These are phyloP conservation scores for Varanus salvator DNA, from an alignment of 2,113 vertebrate species.

Conservation along the genomic window DNA sequence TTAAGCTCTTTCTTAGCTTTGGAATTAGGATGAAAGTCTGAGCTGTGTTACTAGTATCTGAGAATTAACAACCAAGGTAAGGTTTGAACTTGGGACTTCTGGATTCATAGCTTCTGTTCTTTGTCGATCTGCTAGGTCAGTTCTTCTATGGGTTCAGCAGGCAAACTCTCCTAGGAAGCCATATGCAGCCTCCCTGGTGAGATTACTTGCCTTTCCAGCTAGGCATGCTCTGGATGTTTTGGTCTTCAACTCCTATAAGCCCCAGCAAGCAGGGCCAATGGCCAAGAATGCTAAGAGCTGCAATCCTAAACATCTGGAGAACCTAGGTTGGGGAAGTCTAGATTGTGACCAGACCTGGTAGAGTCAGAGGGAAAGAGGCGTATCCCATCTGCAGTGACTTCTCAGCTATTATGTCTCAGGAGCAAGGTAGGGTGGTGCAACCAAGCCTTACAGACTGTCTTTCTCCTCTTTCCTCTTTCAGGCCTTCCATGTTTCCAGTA, in stretches of 20 bases:
- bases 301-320: neutral
- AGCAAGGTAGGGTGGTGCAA: neutral
- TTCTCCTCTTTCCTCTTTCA: conserved; percentile 50
- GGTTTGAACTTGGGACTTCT: neutral
- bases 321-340: neutral
- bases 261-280: neutral
- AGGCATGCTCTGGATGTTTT: no score
- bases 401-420: neutral
- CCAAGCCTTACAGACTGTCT: neutral
- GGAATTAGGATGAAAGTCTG: neutral
- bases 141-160: neutral
- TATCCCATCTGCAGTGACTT: neutral
- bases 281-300: neutral
- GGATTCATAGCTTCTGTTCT: neutral
- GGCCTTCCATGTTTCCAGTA: conserved; percentile 84
- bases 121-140: neutral
- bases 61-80: neutral
- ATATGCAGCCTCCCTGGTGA: neutral
- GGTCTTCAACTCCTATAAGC: neutral
- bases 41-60: neutral
- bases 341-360: neutral
- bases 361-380: neutral
- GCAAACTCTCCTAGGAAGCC: no score
- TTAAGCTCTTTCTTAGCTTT: neutral
- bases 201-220: neutral